Percentiles rank a stretch among this genome's conserved stretches.
These are phyloP conservation scores for Psephotus haematonotus DNA, from an alignment of 2,113 vertebrate genomes.

Conservation along the genomic window DNA sequence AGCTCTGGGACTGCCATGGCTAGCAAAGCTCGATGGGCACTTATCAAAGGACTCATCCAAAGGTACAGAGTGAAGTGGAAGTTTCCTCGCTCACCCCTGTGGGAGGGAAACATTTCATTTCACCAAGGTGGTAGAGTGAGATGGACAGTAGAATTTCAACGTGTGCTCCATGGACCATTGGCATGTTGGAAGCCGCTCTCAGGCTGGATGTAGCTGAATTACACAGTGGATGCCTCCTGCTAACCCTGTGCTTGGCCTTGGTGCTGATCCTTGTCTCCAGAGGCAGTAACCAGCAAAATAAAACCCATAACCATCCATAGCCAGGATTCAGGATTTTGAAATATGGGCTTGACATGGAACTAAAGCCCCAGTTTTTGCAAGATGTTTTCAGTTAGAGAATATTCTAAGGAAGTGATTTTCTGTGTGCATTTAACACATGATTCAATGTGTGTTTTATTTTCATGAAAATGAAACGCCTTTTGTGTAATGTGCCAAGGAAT, in stretches of 20 bases:
- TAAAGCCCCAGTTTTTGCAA: background rate
- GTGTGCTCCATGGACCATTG: fast-evolving
- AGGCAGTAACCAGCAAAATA: background rate
- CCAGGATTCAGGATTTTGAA: background rate
- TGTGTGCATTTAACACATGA: background rate
- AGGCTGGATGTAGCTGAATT: background rate
- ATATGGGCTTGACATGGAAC: background rate
- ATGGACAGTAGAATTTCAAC: background rate
- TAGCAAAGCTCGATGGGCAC: background rate
- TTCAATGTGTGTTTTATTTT: conserved; percentile 17
- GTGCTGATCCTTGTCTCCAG: background rate
- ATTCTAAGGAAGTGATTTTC: background rate
- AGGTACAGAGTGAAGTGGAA: background rate
- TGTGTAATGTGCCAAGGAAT: background rate
- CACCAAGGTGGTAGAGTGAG: background rate
- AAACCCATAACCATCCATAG: fast-evolving
- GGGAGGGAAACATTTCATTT: background rate
- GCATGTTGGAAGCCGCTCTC: background rate
- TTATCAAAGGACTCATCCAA: background rate
- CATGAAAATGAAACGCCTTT: background rate
- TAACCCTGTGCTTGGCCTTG: background rate
- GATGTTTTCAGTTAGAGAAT: background rate
- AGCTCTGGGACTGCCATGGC: background rate
- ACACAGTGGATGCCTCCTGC: background rate
- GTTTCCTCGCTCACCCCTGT: background rate